These are phyloP conservation scores for Drosophila grimshawi DNA, from an alignment of 1,140 invertebrate genomes.

Conservation along the genomic window DNA sequence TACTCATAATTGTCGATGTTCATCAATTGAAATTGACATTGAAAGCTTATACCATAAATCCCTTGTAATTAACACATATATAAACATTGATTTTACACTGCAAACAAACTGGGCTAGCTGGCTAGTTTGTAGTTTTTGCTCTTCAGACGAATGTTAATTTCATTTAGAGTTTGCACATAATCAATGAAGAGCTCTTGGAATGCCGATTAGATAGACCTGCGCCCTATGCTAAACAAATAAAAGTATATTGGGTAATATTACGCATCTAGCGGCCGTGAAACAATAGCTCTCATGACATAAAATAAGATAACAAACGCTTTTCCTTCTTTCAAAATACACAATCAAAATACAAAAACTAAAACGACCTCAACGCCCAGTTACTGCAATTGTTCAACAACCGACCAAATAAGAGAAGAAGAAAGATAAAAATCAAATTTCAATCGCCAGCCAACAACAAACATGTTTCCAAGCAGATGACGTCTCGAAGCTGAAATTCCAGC, in stretches of 20 bases:
- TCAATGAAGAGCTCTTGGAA: slow-evolving; percentile 10
- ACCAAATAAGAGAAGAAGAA: not conserved
- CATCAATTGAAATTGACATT: slow-evolving; percentile 46
- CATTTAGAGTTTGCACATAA: slow-evolving; percentile 22
- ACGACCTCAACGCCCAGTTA: slow-evolving; percentile 43
- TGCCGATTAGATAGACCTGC: slow-evolving; percentile 21
- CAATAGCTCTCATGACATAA: slow-evolving; percentile 30
- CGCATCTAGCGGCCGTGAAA: slow-evolving; percentile 31
- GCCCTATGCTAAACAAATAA: slow-evolving; percentile 28
- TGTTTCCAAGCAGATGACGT: slow-evolving; percentile 43
- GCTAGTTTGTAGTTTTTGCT: not conserved
- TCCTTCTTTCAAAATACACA: slow-evolving; percentile 20
- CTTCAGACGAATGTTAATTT: slow-evolving; percentile 17
- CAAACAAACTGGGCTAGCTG: slow-evolving; percentile 18
- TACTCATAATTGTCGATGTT: slow-evolving; percentile 23
- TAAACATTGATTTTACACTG: slow-evolving; percentile 21
- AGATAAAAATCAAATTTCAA: slow-evolving; percentile 39
- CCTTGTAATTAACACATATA: slow-evolving; percentile 36
- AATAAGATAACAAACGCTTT: slow-evolving; percentile 41
- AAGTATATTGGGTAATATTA: slow-evolving; percentile 26
- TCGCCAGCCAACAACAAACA: slow-evolving; percentile 35
- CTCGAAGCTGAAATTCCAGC: slow-evolving; percentile 1
- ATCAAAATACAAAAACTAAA: slow-evolving; percentile 1
- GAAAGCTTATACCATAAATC: slow-evolving; percentile 22
- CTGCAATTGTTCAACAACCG: slow-evolving; percentile 36